Base-by-base conservation (phyloP, 2,113 vertebrate genomes). In the Colaptes auratus region DNA sequence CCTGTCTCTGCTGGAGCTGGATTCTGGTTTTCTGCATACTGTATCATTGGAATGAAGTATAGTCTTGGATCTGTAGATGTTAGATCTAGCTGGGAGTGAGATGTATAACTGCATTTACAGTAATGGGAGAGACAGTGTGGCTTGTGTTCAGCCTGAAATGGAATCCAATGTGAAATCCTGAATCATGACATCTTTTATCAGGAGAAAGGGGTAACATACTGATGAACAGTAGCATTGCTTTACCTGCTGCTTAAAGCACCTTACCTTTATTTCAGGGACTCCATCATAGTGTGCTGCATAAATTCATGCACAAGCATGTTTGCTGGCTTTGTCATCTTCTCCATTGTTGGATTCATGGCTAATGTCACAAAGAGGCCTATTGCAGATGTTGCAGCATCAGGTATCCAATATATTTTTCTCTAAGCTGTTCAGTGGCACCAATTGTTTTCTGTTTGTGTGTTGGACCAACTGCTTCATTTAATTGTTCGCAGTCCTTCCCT, bases 231-330 rank as follows among this genome's bases (percentile, higher is more conserved):
- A 78, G 8, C 48, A 19, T 86, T 95, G 67, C 78, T 96, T 97
- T 97, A 95, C 94, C 90, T 97, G 83, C 85, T 94, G 53, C 79
- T 86, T 85, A 73, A 94, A 90, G 80, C 16, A 5, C 61, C 35
- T 87, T 96, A 15, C 59, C 73, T 92, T 87, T 96, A n/a, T 94
- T 97, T 58, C 98, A 99, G 99, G 98, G 99, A 99, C 94, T 99
- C 99, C 72, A 93, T 99, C 96, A 99, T 99, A 90, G 99, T 99
- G 93, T 99, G 99, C 98, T 99, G 99, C 98, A 99, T 99, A 97
- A 99, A 99, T 88, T 99, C 99, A 72, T 99, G 98, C 97, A 99
- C 99, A 92, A 99, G 99, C 96, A 99, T 99, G 99, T 99, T 99
- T 23, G 99, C 99, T 23, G 99, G 99, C 87, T 99, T 99, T 93